phyloP scores from a whole-genome alignment of 2,888 invertebrate genomes.

The Hyposoter dolosus region DNA sequence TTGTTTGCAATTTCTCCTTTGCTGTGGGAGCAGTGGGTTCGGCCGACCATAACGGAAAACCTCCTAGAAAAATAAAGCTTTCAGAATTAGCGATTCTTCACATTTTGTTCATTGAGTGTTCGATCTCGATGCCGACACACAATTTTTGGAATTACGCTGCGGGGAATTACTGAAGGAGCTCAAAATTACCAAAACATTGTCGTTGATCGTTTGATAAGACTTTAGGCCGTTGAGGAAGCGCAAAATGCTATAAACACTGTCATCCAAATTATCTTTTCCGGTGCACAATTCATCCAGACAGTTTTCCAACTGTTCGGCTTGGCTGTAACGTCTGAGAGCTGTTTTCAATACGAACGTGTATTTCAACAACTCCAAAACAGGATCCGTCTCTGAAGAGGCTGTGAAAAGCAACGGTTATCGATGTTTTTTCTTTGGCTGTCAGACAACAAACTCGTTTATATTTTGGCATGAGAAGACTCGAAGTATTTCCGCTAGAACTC shows the following conservation, averaged over 20 bases:
- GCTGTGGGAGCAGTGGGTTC: constrained; percentile 77
- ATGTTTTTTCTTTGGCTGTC: neutral
- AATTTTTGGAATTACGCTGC: too few relatives aligned
- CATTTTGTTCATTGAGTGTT: neutral
- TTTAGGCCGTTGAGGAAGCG: constrained; percentile 78
- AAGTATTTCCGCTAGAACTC: constrained; percentile 44
- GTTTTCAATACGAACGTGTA: constrained; percentile 77
- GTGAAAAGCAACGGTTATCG: constrained; percentile 18
- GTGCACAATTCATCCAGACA: constrained; percentile 72
- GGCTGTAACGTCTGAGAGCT: constrained; percentile 69
- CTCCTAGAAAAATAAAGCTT: constrained; percentile 72
- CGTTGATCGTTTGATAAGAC: constrained; percentile 68
- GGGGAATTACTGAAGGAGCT: neutral
- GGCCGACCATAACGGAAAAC: constrained; percentile 78
- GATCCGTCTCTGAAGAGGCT: constrained; percentile 73
- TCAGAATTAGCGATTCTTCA: neutral
- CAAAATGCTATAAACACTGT: constrained; percentile 72
- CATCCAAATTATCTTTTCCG: constrained; percentile 64
- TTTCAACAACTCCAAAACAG: constrained; percentile 80
- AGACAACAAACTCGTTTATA: neutral
- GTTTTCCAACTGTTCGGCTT: constrained; percentile 77
- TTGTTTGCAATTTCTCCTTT: constrained; percentile 58
- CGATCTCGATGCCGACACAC: too few relatives aligned
- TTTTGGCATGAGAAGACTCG: constrained; percentile 1
- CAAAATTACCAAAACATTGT: constrained; percentile 73